These are phyloP conservation scores for Cyrtorhinus lividipennis DNA, from an alignment of 1,140 invertebrate genomes.

Conservation along the genomic window DNA sequence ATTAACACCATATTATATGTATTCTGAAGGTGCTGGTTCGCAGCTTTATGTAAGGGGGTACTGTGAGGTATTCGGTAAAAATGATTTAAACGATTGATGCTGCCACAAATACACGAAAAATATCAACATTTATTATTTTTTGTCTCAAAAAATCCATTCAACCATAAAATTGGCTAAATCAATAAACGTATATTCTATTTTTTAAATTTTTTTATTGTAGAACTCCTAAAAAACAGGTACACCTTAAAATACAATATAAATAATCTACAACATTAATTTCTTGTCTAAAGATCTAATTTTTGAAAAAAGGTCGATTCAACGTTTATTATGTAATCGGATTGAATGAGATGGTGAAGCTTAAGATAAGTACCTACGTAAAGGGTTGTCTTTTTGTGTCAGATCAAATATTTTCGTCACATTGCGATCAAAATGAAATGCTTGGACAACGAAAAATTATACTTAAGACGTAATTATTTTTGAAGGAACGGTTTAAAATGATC, in stretches of 20 bases:
- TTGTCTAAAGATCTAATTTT: no score
- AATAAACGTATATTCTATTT: neutral
- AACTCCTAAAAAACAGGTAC: slow-evolving; percentile 1
- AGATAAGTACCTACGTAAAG: no score
- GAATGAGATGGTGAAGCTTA: no score
- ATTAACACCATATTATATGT: neutral
- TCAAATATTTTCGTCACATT: no score
- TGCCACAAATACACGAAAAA: slow-evolving; percentile 6
- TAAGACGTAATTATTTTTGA: no score
- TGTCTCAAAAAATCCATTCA: slow-evolving; percentile 1
- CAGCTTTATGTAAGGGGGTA: no score
- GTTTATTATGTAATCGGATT: no score
- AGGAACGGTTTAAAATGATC: no score
- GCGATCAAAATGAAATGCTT: no score
- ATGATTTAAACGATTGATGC: neutral
- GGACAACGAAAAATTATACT: no score
- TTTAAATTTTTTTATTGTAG: neutral
- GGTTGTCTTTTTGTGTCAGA: no score
- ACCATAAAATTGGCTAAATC: slow-evolving; percentile 1
- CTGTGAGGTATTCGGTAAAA: neutral
- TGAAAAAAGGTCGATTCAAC: no score
- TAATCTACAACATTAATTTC: neutral
- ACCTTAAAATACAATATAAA: slow-evolving; percentile 3
- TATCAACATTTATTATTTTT: slow-evolving; percentile 6
- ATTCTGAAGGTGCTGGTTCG: neutral